Evolutionary conservation across 53 echinoderm and acorn worm species (phyloP).

Genomic region (Echinometra lucunter): DNA sequence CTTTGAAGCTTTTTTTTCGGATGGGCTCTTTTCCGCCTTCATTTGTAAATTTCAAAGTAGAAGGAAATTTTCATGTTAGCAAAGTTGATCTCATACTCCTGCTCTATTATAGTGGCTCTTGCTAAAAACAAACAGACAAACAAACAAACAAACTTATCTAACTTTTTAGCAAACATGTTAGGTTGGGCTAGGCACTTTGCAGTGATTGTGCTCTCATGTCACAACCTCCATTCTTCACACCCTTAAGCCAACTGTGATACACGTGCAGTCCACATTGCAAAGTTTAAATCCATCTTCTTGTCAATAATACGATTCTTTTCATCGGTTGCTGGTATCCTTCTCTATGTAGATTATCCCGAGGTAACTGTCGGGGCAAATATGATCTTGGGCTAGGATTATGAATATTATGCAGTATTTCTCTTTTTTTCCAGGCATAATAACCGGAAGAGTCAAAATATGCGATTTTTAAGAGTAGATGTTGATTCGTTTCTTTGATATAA

Average conservation of each 20-base stretch:
- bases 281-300: conserved; percentile 4
- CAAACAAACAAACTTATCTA: no score
- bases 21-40: no score
- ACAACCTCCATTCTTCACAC: background rate
- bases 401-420: background rate
- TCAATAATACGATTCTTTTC: background rate
- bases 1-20: no score
- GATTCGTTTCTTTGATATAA: background rate
- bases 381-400: background rate
- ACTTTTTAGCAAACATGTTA: no score
- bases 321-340: background rate
- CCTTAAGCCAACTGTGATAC: background rate
- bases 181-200: no score
- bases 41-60: no score
- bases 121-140: no score
- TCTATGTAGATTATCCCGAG: background rate
- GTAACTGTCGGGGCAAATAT: background rate
- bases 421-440: background rate
- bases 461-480: background rate
- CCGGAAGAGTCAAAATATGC: background rate
- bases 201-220: background rate
- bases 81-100: no score
- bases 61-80: no score
- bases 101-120: no score
- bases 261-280: conserved; percentile 16